Conservation (phyloP, 2,888 invertebrate genomes). For the Ramazzottius varieornatus region DNA sequence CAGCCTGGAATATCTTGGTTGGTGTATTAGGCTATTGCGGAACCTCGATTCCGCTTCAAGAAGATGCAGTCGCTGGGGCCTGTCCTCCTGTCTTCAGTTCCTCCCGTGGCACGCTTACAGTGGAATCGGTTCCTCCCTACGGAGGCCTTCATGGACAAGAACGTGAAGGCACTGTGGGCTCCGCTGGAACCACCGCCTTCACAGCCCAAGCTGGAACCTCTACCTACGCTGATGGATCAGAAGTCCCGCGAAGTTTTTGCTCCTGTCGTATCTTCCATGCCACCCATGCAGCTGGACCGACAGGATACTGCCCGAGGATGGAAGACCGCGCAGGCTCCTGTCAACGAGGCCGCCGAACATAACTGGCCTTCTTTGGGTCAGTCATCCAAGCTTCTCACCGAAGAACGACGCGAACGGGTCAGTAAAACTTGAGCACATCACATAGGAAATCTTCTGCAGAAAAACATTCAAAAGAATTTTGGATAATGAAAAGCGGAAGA, state of each 20-base stretch:
- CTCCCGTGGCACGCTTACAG: neutral
- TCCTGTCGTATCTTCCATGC: neutral
- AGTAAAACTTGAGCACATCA: too few species aligned
- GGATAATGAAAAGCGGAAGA: too few species aligned
- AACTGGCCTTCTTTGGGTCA: neutral
- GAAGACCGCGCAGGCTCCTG: neutral
- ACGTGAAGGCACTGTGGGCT: neutral
- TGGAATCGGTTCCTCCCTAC: conserved; percentile 2
- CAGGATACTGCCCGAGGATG: neutral
- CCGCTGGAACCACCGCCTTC: neutral
- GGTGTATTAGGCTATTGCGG: neutral
- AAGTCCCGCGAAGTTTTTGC: neutral
- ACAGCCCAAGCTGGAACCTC: neutral
- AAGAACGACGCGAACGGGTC: neutral
- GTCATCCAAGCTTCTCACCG: neutral
- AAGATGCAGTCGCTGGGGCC: neutral
- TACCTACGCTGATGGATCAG: neutral
- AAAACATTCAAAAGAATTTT: too few species aligned
- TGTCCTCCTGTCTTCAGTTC: neutral
- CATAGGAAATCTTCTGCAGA: too few species aligned
- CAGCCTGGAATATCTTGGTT: too few species aligned
- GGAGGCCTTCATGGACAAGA: neutral
- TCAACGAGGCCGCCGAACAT: neutral
- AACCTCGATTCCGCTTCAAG: neutral
- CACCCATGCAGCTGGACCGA: neutral